These are phyloP conservation scores for Philotrypesis tridentata DNA, from an alignment of 1,140 invertebrate genomes.

Conservation along the genomic window DNA sequence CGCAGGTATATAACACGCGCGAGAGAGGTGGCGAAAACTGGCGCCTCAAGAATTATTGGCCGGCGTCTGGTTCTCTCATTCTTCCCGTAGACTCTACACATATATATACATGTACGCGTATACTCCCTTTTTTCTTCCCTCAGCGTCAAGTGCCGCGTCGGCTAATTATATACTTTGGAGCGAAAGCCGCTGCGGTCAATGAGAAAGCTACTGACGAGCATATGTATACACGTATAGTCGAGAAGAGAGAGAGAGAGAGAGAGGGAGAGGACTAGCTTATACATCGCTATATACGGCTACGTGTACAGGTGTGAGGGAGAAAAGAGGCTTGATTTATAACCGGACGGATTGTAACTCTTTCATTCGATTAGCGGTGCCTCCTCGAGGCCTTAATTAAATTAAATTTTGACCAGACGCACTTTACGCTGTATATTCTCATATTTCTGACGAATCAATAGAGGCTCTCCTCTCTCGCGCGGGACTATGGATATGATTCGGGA, in stretches of 20 bases:
- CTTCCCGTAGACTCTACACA: neutral
- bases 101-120: no score
- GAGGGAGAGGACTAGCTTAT: no score
- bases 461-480: no score
- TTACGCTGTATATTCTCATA: neutral
- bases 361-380: no score
- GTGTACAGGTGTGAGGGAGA: conserved; percentile 3
- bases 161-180: conserved; percentile 34
- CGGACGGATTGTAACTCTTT: neutral
- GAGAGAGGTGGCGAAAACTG: conserved; percentile 64
- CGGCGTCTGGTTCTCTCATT: conserved; percentile 26
- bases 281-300: conserved; percentile 23
- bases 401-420: neutral
- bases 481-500: no score
- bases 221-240: neutral
- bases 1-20: conserved; percentile 50
- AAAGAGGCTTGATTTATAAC: neutral
- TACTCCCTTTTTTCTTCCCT: no score
- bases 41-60: conserved; percentile 64
- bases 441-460: no score
- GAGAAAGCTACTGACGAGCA: conserved; percentile 29
- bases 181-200: neutral
- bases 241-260: no score
- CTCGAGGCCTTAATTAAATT: neutral
- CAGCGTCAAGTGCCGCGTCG: no score